These are phyloP conservation scores for Xyrauchen texanus DNA, from an alignment of 2,113 vertebrate genomes.

Conservation along the genomic window DNA sequence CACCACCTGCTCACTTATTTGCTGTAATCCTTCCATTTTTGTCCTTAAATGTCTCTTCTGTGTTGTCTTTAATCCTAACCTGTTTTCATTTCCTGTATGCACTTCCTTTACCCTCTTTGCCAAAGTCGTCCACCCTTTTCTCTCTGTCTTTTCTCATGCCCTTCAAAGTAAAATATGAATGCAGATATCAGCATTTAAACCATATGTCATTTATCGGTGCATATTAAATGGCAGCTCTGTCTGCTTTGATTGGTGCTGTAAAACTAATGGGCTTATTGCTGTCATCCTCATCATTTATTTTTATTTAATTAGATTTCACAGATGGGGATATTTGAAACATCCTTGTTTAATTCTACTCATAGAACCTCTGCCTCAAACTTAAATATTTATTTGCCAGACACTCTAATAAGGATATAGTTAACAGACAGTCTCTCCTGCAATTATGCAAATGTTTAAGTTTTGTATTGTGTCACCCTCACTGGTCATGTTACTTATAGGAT, in stretches of 20 bases:
- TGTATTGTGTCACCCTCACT: no score
- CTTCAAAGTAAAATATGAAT: slow-evolving; percentile 14
- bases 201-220: slow-evolving; percentile 25
- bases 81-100: not conserved
- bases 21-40: not conserved
- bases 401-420: not conserved
- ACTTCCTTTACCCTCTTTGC: not conserved
- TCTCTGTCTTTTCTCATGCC: not conserved
- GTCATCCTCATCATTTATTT: slow-evolving; percentile 14
- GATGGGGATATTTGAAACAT: slow-evolving; percentile 24
- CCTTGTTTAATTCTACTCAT: slow-evolving; percentile 12
- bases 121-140: not conserved
- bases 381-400: not conserved
- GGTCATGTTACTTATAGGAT: no score
- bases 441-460: not conserved
- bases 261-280: slow-evolving; percentile 29
- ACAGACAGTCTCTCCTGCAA: no score
- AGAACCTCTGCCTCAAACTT: not conserved
- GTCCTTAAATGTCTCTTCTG: not conserved
- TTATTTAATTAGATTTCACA: slow-evolving; percentile 19
- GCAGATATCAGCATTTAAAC: slow-evolving; percentile 15
- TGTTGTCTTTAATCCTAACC: no score
- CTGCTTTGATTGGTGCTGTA: slow-evolving; percentile 19
- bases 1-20: not conserved
- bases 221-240: slow-evolving; percentile 24